Conservation (phyloP, 2,113 vertebrate species). For the Anarrhichthys ocellatus region DNA sequence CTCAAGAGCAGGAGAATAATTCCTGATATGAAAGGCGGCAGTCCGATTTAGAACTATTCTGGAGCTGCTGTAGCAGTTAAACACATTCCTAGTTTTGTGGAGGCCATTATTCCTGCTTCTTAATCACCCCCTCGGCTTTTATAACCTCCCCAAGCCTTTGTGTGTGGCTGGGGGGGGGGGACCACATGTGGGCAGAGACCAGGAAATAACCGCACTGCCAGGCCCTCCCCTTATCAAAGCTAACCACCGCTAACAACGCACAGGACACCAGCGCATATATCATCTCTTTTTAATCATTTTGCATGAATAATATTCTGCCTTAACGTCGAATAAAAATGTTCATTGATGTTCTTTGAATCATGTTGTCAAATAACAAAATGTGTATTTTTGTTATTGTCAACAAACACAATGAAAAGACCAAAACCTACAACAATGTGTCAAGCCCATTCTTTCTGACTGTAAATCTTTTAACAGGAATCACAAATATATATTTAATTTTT, state of each 20-base stretch:
- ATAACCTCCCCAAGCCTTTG: conserved; percentile 80
- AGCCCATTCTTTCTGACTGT: neutral
- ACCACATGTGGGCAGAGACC: conserved; percentile 81
- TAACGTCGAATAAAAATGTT: neutral
- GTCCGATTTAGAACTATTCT: conserved; percentile 69
- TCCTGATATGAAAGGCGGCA: conserved; percentile 71
- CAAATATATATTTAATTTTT: neutral
- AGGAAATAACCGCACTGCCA: conserved; percentile 69
- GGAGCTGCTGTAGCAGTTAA: conserved; percentile 77
- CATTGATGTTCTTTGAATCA: neutral
- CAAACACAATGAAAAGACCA: neutral
- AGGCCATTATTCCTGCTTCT: conserved; percentile 85
- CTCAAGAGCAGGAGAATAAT: conserved; percentile 64
- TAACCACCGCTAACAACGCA: conserved; percentile 48
- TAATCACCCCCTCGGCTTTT: conserved; percentile 85
- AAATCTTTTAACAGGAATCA: neutral
- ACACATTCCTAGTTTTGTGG: conserved; percentile 84
- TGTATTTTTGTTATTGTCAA: neutral
- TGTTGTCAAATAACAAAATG: neutral
- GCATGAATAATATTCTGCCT: neutral
- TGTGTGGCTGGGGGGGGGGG: conserved; percentile 71
- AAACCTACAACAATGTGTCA: neutral
- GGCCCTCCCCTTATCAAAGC: conserved; percentile 67
- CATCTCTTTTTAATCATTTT: neutral
- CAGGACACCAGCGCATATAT: neutral